phyloP scores from a whole-genome alignment of 2,113 vertebrate genomes.

The Hymenochirus boettgeri region DNA sequence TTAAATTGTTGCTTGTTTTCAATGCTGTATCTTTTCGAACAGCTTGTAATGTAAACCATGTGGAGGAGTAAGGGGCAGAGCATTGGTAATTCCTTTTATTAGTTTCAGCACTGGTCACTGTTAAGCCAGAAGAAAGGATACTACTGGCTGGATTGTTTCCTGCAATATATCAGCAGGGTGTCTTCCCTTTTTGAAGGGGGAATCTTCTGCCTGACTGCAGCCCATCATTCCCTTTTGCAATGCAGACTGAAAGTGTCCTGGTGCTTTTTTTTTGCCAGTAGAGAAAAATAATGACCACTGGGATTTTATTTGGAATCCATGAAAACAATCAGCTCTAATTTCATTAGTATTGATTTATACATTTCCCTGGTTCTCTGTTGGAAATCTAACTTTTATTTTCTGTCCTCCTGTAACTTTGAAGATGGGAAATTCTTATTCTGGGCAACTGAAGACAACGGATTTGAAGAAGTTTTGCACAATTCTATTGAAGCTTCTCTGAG shows the following conservation, averaged over 20 bases:
- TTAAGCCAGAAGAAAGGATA: conserved; percentile 46
- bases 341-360: no score
- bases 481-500: conserved; percentile 95
- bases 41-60: conserved; percentile 25
- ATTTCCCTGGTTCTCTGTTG: no score
- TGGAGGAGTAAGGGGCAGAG: conserved; percentile 28
- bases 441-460: conserved; percentile 87
- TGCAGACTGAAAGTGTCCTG: neutral
- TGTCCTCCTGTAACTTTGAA: conserved; percentile 40
- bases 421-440: conserved; percentile 96
- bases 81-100: conserved; percentile 41
- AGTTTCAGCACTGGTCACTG: conserved; percentile 45
- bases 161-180: conserved; percentile 58
- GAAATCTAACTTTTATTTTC: conserved; percentile 37
- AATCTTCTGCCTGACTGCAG: neutral
- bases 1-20: conserved; percentile 2
- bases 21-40: conserved; percentile 12
- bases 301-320: neutral
- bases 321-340: conserved; percentile 10
- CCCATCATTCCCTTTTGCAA: neutral
- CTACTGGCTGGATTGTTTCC: conserved; percentile 64
- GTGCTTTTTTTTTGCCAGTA: neutral
- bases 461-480: conserved; percentile 91
- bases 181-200: conserved; percentile 8
- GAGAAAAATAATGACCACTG: neutral